These are phyloP conservation scores for Lissonota sp. DNA, from an alignment of 2,888 invertebrate genomes.

Conservation along the genomic window DNA sequence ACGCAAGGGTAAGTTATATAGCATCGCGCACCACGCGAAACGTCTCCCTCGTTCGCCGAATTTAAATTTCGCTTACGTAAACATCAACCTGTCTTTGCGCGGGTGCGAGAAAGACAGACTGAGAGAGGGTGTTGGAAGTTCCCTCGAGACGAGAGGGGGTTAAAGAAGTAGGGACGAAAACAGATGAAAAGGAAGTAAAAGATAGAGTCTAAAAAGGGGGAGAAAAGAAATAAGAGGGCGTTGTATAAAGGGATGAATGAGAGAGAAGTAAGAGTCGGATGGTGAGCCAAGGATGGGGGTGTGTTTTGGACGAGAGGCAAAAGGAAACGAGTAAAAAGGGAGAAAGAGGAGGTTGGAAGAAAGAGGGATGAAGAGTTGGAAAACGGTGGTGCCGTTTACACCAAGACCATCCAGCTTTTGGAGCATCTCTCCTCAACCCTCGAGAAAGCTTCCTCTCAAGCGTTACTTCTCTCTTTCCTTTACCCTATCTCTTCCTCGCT, in stretches of 20 bases:
- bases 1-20: neutral
- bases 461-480: neutral
- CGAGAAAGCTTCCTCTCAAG: conserved; percentile 13
- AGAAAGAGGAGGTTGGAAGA: neutral
- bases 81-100: conserved; percentile 51
- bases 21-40: neutral
- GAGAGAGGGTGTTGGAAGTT: conserved; percentile 7
- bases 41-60: conserved; percentile 32
- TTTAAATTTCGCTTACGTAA: conserved; percentile 66
- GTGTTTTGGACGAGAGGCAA: conserved; percentile 19
- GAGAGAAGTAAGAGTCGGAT: conserved; percentile 7
- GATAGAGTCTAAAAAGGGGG: conserved; percentile 16
- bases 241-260: conserved; percentile 68
- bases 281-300: neutral
- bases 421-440: conserved; percentile 64
- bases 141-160: neutral
- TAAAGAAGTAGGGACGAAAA: conserved; percentile 1
- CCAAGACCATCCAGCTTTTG: conserved; percentile 58
- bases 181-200: neutral
- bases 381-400: conserved; percentile 66
- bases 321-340: conserved; percentile 18
- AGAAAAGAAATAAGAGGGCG: conserved; percentile 30
- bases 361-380: conserved; percentile 66
- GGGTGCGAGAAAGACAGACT: conserved; percentile 26
- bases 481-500: conserved; percentile 33